Evolutionary conservation across 2,113 vertebrate species (phyloP).

Genomic region (Geothlypis trichas): DNA sequence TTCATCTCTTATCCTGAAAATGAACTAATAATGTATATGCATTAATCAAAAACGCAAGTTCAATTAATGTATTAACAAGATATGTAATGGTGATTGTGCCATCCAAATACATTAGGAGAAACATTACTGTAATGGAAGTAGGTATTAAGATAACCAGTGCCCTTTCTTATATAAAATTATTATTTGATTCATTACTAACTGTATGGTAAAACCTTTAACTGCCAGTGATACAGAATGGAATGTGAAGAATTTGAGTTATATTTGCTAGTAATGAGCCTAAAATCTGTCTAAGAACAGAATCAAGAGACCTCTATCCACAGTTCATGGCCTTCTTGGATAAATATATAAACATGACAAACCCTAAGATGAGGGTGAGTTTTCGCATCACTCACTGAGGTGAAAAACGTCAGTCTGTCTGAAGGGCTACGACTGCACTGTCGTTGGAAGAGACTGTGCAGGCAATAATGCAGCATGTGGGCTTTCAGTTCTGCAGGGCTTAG

Average conservation of each 20-base stretch:
- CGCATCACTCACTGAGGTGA: background rate
- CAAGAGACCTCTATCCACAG: background rate
- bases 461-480: background rate
- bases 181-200: slow-evolving; percentile 10
- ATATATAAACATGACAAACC: background rate
- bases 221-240: background rate
- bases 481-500: slow-evolving; percentile 1
- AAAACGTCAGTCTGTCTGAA: background rate
- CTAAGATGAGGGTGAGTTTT: background rate
- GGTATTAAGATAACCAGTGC: background rate
- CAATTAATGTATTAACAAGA: background rate
- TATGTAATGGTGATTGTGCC: background rate
- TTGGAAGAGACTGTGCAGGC: background rate
- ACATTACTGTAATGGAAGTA: background rate
- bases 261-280: background rate
- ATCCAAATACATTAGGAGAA: background rate
- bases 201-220: background rate
- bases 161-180: background rate
- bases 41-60: background rate
- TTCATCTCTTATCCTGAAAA: background rate
- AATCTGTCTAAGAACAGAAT: slow-evolving; percentile 1
- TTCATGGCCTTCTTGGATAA: background rate
- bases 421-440: background rate
- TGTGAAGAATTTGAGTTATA: background rate
- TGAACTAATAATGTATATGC: background rate